These are phyloP conservation scores for Bubalus kerabau DNA, from an alignment of 2,113 vertebrate genomes.

Conservation along the genomic window DNA sequence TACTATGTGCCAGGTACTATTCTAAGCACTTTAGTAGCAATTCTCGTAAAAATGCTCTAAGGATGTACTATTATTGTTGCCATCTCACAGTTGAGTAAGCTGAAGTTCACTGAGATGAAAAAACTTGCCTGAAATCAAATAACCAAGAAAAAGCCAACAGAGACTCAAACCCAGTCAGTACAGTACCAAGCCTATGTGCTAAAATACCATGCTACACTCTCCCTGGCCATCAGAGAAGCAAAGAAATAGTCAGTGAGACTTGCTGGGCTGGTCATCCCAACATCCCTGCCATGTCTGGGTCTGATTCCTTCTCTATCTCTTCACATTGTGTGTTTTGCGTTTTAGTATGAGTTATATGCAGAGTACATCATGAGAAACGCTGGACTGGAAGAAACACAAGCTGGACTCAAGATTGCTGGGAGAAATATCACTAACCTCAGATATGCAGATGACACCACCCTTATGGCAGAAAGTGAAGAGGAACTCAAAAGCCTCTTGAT, in stretches of 20 bases:
- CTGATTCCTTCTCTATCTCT: background rate
- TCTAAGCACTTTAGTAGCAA: background rate
- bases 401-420: too few species aligned
- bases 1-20: background rate
- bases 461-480: too few species aligned
- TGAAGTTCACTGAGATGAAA: background rate
- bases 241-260: background rate
- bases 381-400: too few species aligned
- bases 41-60: background rate
- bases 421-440: too few species aligned
- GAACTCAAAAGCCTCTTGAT: too few species aligned
- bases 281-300: background rate
- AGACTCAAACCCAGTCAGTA: background rate
- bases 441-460: too few species aligned
- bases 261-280: background rate
- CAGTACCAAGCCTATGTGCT: background rate
- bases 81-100: background rate
- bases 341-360: background rate
- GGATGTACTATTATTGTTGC: background rate
- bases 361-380: too few species aligned
- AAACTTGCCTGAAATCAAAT: background rate
- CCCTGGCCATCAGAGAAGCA: background rate
- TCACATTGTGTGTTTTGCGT: background rate
- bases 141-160: background rate
- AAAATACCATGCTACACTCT: fast-evolving